Evolutionary conservation across 2,888 invertebrate genomes (phyloP), one percentile per base, ranked within the genome.

Genomic region (Eucera pruinosa): DNA sequence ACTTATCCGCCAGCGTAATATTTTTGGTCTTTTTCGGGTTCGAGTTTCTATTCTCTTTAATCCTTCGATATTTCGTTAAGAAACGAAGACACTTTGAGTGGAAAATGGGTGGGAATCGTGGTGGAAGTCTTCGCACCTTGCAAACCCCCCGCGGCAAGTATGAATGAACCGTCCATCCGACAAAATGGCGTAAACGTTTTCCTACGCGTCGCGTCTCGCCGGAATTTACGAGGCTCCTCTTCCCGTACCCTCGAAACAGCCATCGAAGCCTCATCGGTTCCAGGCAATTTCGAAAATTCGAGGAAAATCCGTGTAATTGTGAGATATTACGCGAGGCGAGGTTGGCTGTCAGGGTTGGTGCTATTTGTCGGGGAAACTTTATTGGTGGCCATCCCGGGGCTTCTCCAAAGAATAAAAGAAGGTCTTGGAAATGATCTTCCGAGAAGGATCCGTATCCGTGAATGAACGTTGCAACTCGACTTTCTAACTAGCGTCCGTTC

Each of bases 81-180:
- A 45, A 18, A 7, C 0, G 9, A 1, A 5, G 7, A 5, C 25
- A 0, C 18, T 27, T 27, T 13, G 36, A 11, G 11, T 6, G n/a
- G 25, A 25, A 60, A 11, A 5, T 18, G 11, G 18, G 15, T 3
- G 15, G n/a, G 18, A 9, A 20, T 33, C 11, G 25, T 25, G 33
- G 11, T 18, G 20, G 20, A 71, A 67, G 79, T 77, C 71, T 83
- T 85, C 41, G 18, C 65, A 57, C 43, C 55, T 61, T 36, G 39
- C 41, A 2, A 65, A 82, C 84, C 81, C 76, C 85, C 85, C 58
- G 84, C 65, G 33, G 86, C 33, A 81, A 58, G 55, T 58, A 58
- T 85, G 81, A 86, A 82, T 81, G 82, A 73, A 57, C 77, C 81
- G 74, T 82, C 83, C 85, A 81, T 78, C 52, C 55, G 25, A 45